Conservation (phyloP, 2,888 invertebrate species). For the Leptinotarsa peninsularis region DNA sequence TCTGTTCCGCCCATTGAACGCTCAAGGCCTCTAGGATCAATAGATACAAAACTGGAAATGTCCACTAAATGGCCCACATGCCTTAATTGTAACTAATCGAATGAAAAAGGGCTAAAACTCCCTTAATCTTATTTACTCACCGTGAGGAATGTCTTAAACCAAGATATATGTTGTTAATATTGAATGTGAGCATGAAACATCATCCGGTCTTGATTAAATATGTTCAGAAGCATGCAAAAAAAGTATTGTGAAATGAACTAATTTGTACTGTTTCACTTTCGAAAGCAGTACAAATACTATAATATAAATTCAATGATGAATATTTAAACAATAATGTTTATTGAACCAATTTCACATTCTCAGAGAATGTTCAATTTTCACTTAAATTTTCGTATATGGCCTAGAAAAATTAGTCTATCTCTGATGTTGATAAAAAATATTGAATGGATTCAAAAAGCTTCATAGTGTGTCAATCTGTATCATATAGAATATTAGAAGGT, state of each 20-base stretch:
- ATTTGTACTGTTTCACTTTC: neutral
- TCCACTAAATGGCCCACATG: slow-evolving; percentile 10
- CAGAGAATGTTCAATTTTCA: no score
- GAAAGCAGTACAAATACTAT: no score
- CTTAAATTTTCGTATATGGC: no score
- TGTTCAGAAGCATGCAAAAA: neutral
- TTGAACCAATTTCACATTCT: neutral
- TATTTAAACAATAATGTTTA: neutral
- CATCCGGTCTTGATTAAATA: no score
- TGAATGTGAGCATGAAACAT: neutral
- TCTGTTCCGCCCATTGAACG: neutral
- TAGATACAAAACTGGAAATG: slow-evolving; percentile 3
- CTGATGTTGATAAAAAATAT: no score
- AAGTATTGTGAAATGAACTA: neutral
- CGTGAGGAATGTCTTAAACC: neutral
- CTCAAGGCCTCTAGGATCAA: neutral
- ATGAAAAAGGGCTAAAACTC: neutral
- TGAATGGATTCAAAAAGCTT: no score
- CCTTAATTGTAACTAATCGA: slow-evolving; percentile 9
- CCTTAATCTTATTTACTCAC: neutral
- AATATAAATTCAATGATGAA: neutral
- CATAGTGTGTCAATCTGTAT: no score
- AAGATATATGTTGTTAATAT: neutral
- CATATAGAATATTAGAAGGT: no score
- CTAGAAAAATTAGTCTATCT: no score